Conservation (phyloP, 2,113 vertebrate genomes). For the Suricata suricatta region DNA sequence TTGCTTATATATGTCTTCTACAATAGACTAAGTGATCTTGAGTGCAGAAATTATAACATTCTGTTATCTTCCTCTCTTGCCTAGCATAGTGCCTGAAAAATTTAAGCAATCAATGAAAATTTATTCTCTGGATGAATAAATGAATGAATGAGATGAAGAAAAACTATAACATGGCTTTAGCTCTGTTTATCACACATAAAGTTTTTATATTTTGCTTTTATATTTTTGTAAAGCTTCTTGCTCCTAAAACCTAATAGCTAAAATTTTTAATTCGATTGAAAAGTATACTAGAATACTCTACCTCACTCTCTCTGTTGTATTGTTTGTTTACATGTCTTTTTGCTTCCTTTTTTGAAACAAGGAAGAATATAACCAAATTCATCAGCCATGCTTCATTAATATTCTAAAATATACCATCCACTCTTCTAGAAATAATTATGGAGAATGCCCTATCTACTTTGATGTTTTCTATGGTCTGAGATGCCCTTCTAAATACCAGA, state of each 20-base stretch:
- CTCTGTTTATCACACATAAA: not conserved
- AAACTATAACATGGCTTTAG: slow-evolving; percentile 35
- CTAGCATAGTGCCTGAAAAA: not conserved
- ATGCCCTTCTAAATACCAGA: slow-evolving; percentile 55
- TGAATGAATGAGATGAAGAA: not conserved
- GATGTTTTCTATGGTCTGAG: slow-evolving; percentile 1
- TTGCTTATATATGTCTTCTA: slow-evolving; percentile 1
- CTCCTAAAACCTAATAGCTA: not conserved
- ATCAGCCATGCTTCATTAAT: not conserved
- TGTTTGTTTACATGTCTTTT: not conserved
- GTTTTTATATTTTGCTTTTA: not conserved
- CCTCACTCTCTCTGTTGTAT: not conserved
- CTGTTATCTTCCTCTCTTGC: not conserved
- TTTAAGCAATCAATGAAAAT: not conserved
- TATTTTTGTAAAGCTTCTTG: not conserved
- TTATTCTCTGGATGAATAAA: not conserved
- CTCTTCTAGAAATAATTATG: slow-evolving; percentile 38
- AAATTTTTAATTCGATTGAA: slow-evolving; percentile 38
- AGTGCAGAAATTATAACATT: not conserved
- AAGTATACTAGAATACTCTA: not conserved
- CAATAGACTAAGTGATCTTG: not conserved
- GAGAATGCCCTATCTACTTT: not conserved
- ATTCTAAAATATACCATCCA: slow-evolving; percentile 32
- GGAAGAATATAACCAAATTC: slow-evolving; percentile 17
- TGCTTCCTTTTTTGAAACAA: slow-evolving; percentile 39